Conservation (phyloP, 1,140 invertebrate genomes). For the Drosophila nasuta region DNA sequence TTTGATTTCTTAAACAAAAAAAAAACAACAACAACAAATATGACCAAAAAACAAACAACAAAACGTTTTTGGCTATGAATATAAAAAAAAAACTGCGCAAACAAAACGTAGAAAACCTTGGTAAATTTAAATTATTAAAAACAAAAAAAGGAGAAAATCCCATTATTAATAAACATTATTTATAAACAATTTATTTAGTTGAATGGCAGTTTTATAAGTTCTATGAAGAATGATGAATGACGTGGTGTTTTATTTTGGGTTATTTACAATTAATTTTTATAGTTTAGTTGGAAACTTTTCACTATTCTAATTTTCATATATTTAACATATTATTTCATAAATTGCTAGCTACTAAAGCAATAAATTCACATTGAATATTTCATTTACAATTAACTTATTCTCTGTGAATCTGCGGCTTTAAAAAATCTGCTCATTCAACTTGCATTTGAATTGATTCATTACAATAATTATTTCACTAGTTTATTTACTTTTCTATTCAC, state of each 20-base stretch:
- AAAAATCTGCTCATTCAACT: slow-evolving; percentile 19
- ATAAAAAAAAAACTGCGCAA: slow-evolving; percentile 38
- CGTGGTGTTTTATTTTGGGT: slow-evolving; percentile 25
- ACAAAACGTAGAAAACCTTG: slow-evolving; percentile 73
- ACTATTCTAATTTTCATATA: background rate
- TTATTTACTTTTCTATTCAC: slow-evolving; percentile 2
- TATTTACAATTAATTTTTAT: slow-evolving; percentile 18
- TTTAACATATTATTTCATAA: background rate
- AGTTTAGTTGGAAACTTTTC: slow-evolving; percentile 4
- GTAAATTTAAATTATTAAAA: slow-evolving; percentile 60
- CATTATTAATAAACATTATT: slow-evolving; percentile 33
- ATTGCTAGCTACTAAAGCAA: background rate
- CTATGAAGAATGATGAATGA: slow-evolving; percentile 41
- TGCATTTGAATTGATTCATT: slow-evolving; percentile 22
- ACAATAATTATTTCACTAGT: slow-evolving; percentile 14
- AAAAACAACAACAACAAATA: slow-evolving; percentile 35
- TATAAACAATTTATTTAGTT: slow-evolving; percentile 44
- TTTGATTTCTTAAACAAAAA: slow-evolving; percentile 42
- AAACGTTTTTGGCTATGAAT: slow-evolving; percentile 46
- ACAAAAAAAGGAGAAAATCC: slow-evolving; percentile 25
- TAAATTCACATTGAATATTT: background rate
- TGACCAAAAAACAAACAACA: slow-evolving; percentile 50
- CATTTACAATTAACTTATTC: background rate
- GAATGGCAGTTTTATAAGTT: slow-evolving; percentile 26
- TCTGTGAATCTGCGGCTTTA: background rate